Conservation (phyloP, 2,113 vertebrate genomes). For the Petaurus breviceps region DNA sequence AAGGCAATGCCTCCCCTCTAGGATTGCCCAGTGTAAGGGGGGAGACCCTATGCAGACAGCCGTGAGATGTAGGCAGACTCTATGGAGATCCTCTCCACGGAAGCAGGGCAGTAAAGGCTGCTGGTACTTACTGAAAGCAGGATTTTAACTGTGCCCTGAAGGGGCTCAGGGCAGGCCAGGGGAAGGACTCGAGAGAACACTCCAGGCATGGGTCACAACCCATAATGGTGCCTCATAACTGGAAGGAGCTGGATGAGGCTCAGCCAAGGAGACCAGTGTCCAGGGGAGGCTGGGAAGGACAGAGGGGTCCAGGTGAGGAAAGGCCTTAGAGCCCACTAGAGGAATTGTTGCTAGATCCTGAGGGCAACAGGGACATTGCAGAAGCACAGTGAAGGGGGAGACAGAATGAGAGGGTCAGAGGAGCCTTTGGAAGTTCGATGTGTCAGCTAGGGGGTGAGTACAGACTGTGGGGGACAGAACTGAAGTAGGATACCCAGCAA, state of each 20-base stretch:
- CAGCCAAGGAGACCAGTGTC: not conserved
- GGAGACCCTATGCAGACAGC: too few relatives aligned
- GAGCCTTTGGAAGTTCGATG: too few relatives aligned
- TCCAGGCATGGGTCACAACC: too few relatives aligned
- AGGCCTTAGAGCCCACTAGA: not conserved
- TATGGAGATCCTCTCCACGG: too few relatives aligned
- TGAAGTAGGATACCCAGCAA: too few relatives aligned
- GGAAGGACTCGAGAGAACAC: not conserved
- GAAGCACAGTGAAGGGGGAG: not conserved
- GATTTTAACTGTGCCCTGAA: too few relatives aligned
- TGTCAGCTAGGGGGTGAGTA: too few relatives aligned
- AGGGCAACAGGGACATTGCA: not conserved
- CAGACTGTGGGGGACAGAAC: too few relatives aligned
- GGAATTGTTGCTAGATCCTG: too few relatives aligned
- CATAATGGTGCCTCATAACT: not conserved
- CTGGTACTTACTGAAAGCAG: not conserved
- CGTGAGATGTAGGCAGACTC: too few relatives aligned
- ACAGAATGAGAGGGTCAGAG: too few relatives aligned
- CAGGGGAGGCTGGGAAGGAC: too few relatives aligned
- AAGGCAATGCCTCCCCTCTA: not conserved
- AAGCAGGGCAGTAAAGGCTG: not conserved
- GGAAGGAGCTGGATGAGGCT: not conserved
- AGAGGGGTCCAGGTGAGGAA: not conserved
- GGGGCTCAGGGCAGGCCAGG: not conserved
- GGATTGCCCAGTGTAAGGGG: not conserved